Conservation (phyloP, 1,140 invertebrate genomes). For the Procambarus virginalis region DNA sequence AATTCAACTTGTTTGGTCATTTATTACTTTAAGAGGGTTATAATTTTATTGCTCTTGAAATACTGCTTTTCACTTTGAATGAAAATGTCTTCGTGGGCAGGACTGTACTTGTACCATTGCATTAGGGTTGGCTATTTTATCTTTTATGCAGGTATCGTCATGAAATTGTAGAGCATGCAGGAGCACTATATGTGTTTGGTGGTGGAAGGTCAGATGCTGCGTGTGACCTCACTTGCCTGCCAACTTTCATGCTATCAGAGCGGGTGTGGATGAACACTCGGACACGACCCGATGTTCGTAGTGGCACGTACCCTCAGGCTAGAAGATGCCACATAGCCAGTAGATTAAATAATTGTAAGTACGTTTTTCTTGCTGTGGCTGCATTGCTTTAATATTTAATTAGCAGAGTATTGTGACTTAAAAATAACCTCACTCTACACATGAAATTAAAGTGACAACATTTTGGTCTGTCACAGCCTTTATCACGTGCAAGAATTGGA, state of each 20-base stretch:
- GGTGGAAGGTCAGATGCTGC: conserved; percentile 47
- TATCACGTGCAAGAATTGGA: too few relatives aligned
- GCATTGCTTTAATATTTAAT: not conserved
- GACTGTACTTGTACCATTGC: too few relatives aligned
- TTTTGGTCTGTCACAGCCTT: too few relatives aligned
- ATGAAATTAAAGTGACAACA: too few relatives aligned
- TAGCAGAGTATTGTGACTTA: not conserved
- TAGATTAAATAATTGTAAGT: conserved; percentile 50
- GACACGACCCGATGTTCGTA: conserved; percentile 20
- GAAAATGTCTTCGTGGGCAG: too few relatives aligned
- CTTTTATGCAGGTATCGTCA: conserved; percentile 43
- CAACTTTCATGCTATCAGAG: conserved; percentile 32
- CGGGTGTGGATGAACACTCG: conserved; percentile 18
- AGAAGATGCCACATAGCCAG: conserved; percentile 48
- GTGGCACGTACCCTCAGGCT: conserved; percentile 23
- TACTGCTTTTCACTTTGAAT: too few relatives aligned
- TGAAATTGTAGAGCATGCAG: conserved; percentile 45
- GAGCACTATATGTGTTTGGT: conserved; percentile 48
- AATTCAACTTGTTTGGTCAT: too few relatives aligned
- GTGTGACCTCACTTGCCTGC: conserved; percentile 29
- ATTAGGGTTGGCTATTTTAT: too few relatives aligned
- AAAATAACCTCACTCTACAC: too few relatives aligned
- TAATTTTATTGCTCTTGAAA: too few relatives aligned
- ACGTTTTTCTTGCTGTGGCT: not conserved
- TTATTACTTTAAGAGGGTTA: too few relatives aligned